A percentile compares a stretch with the other conserved stretches of the same genome.
Conservation (phyloP, 2,113 vertebrate genomes). For the Onychostruthus taczanowskii region DNA sequence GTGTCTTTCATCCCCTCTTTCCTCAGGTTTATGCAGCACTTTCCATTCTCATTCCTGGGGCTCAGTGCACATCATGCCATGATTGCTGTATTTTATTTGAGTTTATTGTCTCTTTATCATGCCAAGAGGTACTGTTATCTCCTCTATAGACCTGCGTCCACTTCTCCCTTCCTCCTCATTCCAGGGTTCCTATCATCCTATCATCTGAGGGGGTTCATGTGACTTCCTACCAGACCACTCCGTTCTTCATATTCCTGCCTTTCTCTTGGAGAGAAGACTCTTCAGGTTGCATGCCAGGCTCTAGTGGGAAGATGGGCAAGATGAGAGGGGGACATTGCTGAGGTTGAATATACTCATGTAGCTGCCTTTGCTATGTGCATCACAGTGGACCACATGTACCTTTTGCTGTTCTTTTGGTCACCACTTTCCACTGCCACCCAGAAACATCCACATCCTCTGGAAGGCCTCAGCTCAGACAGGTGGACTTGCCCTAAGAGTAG, state of each 20-base stretch:
- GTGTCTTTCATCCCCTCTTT: background rate
- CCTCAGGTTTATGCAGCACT: background rate
- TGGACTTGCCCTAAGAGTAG: background rate
- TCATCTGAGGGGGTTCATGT: background rate
- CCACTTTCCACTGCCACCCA: background rate
- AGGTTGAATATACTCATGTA: background rate
- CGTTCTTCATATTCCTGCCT: constrained; percentile 14
- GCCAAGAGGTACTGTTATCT: background rate
- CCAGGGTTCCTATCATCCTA: background rate
- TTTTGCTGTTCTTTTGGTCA: background rate
- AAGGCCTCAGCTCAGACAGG: background rate
- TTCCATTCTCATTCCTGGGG: constrained; percentile 6
- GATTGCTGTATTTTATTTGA: constrained; percentile 15
- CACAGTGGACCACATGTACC: background rate
- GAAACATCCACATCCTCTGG: background rate
- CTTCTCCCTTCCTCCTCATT: background rate
- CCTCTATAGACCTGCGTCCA: background rate
- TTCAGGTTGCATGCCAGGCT: constrained; percentile 9
- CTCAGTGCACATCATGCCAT: background rate
- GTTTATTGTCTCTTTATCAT: constrained; percentile 39
- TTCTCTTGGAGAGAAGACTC: constrained; percentile 3
- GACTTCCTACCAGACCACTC: background rate
- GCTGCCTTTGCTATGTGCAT: background rate
- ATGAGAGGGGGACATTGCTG: background rate
- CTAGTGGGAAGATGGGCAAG: background rate